Evolutionary conservation across 2,888 invertebrate genomes (phyloP).

Genomic region (Liodrosophila aerea): DNA sequence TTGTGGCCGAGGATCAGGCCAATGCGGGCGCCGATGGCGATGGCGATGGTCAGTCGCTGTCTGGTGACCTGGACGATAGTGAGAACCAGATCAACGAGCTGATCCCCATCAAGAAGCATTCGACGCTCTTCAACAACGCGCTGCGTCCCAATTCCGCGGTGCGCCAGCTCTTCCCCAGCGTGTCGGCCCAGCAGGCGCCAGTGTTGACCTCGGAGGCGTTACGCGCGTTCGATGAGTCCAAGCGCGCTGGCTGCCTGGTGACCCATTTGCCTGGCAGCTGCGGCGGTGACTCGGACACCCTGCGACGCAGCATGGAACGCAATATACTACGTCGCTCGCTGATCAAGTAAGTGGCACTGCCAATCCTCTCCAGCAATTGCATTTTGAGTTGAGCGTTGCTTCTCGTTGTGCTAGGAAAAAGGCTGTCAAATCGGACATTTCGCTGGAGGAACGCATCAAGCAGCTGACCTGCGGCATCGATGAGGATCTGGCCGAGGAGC

Average conservation of each 20-base stretch:
- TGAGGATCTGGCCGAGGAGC: conserved; percentile 83
- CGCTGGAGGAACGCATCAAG: conserved; percentile 92
- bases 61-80: conserved; percentile 73
- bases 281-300: conserved; percentile 85
- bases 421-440: conserved; percentile 85
- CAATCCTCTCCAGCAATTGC: no score
- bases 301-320: conserved; percentile 90
- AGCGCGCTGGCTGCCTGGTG: conserved; percentile 83
- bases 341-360: conserved; percentile 86
- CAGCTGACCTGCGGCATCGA: conserved; percentile 93
- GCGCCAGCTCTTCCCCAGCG: conserved; percentile 90
- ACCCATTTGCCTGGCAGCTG: conserved; percentile 79
- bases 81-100: conserved; percentile 81
- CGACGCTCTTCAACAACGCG: conserved; percentile 82
- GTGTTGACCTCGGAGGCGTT: conserved; percentile 89
- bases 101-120: conserved; percentile 82
- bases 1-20: conserved; percentile 84
- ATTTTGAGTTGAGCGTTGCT: no score
- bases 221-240: conserved; percentile 87
- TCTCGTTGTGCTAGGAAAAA: conserved; percentile 77
- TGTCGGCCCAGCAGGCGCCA: conserved; percentile 85
- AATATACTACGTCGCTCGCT: conserved; percentile 91
- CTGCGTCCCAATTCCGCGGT: conserved; percentile 89
- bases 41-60: conserved; percentile 69
- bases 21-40: conserved; percentile 76